Conservation (phyloP, 2,797 vertebrate genomes). For the Pelochelys cantorii region DNA sequence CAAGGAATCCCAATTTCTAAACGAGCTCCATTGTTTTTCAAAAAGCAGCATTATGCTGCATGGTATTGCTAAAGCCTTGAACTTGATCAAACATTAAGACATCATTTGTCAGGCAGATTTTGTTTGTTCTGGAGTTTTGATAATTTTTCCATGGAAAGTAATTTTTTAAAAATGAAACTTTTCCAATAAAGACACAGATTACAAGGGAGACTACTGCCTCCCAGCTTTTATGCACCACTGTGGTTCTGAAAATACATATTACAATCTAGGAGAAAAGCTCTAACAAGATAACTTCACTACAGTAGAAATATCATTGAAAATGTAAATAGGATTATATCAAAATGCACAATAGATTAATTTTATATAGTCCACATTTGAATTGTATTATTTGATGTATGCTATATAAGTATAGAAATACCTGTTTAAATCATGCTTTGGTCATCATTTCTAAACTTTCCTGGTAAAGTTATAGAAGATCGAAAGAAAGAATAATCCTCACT, state of each 20-base stretch:
- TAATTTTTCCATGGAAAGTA: neutral
- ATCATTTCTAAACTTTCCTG: slow-evolving; percentile 49
- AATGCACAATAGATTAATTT: slow-evolving; percentile 55
- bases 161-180: slow-evolving; percentile 1
- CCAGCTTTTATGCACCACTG: neutral
- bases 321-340: neutral
- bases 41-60: slow-evolving; percentile 62
- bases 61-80: slow-evolving; percentile 47
- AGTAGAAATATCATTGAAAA: slow-evolving; percentile 14
- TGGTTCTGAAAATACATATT: slow-evolving; percentile 9
- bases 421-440: slow-evolving; percentile 31
- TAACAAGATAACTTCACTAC: slow-evolving; percentile 1
- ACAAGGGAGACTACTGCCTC: neutral
- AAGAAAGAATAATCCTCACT: slow-evolving; percentile 21
- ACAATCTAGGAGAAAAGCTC: slow-evolving; percentile 5
- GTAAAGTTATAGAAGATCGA: slow-evolving; percentile 42
- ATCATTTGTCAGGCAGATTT: slow-evolving; percentile 61
- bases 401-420: neutral
- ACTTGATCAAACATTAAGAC: slow-evolving; percentile 62
- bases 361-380: slow-evolving; percentile 44
- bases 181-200: neutral
- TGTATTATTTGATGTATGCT: neutral
- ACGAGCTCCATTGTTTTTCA: slow-evolving; percentile 68
- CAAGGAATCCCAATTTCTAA: slow-evolving; percentile 73
- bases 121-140: slow-evolving; percentile 41